Conservation (phyloP, 1,140 invertebrate species). For the Sinonovacula constricta region DNA sequence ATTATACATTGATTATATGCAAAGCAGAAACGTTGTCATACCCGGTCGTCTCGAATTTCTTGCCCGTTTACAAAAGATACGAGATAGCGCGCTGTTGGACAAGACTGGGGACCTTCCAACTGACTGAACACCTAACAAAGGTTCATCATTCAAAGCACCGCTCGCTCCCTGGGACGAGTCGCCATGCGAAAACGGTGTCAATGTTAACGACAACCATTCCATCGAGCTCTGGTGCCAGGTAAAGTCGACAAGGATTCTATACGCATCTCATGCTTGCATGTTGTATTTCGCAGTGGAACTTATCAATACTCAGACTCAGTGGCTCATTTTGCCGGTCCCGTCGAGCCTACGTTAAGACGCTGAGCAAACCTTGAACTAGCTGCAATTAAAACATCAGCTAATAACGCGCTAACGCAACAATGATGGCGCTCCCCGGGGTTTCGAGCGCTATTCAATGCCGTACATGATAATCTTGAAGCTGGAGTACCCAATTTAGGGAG, state of each 20-base stretch:
- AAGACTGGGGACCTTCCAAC: background rate
- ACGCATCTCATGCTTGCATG: slow-evolving; percentile 1
- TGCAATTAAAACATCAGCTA: slow-evolving; percentile 49
- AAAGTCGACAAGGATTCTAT: slow-evolving; percentile 13
- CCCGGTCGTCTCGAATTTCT: background rate
- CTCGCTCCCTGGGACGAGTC: background rate
- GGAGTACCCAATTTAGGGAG: slow-evolving; percentile 31
- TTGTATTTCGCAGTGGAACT: too few relatives aligned
- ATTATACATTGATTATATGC: slow-evolving; percentile 1
- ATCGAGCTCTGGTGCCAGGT: slow-evolving; percentile 20
- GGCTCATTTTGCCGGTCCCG: too few relatives aligned
- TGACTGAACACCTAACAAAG: background rate
- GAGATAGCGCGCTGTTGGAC: background rate
- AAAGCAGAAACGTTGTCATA: background rate
- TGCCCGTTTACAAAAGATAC: background rate
- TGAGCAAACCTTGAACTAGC: slow-evolving; percentile 11
- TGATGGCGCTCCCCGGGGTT: slow-evolving; percentile 12
- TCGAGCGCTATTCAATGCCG: slow-evolving; percentile 8
- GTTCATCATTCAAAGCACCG: background rate
- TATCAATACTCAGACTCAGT: too few relatives aligned
- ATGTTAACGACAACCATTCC: slow-evolving; percentile 22
- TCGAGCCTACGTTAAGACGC: slow-evolving; percentile 11
- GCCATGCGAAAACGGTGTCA: slow-evolving; percentile 4
- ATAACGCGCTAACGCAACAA: slow-evolving; percentile 39
- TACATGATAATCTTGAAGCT: slow-evolving; percentile 40